phyloP scores from a whole-genome alignment of 2,113 vertebrate species.

The Leucopternis melanops region DNA sequence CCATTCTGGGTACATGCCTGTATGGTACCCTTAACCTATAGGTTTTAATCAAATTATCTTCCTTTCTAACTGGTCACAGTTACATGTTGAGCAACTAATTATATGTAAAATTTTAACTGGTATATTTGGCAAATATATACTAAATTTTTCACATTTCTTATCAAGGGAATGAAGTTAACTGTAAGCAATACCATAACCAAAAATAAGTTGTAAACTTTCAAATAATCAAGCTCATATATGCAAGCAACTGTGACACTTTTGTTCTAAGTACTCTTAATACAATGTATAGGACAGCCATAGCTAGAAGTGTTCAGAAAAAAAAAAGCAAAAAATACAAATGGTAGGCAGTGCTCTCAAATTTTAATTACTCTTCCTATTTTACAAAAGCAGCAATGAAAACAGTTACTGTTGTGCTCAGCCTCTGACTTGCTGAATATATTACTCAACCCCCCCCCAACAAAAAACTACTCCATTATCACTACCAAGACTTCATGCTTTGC shows the following conservation, averaged over 20 bases:
- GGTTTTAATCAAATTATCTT: not conserved
- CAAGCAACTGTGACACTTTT: not conserved
- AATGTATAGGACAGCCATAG: not conserved
- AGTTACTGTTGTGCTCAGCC: not conserved
- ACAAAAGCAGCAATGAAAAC: not conserved
- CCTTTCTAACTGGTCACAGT: not conserved
- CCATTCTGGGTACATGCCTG: not conserved
- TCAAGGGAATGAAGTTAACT: not conserved
- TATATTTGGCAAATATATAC: not conserved
- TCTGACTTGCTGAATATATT: not conserved
- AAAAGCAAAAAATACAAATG: not conserved
- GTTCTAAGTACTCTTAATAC: not conserved
- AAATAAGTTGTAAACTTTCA: not conserved
- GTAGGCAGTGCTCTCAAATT: not conserved
- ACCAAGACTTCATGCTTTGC: not conserved
- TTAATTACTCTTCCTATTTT: not conserved
- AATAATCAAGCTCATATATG: not conserved
- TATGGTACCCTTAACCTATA: not conserved
- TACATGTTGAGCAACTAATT: not conserved
- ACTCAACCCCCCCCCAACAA: not conserved
- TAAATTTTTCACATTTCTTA: not conserved
- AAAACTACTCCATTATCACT: not conserved
- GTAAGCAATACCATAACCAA: not conserved
- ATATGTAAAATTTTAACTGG: not conserved
- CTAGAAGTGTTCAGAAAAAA: not conserved